Percentiles rank a stretch among this genome's conserved stretches.
These are phyloP conservation scores for Argopecten irradians DNA, from an alignment of 1,140 invertebrate genomes.

Conservation along the genomic window DNA sequence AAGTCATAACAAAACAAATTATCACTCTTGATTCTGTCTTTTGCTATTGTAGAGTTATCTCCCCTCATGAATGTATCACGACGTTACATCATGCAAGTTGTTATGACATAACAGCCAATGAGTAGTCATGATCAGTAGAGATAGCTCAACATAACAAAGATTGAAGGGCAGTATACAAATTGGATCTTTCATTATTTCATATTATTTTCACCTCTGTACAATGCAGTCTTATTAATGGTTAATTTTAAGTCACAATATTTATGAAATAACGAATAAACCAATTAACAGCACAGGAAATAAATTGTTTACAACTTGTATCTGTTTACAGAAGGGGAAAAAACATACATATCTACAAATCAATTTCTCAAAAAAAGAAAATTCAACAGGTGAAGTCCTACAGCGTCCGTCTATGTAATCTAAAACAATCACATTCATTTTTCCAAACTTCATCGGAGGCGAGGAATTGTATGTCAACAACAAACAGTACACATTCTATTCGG, in stretches of 20 bases:
- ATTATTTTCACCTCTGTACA: not conserved
- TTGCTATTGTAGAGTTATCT: too few species aligned
- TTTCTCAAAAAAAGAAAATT: not conserved
- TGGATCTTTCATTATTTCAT: not conserved
- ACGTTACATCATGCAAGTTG: too few species aligned
- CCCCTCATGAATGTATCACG: too few species aligned
- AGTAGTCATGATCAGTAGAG: too few species aligned
- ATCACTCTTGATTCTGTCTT: not conserved
- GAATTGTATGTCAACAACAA: not conserved
- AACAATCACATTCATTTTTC: not conserved
- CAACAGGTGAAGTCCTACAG: not conserved
- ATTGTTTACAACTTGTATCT: not conserved
- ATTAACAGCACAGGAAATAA: not conserved
- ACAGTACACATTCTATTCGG: not conserved
- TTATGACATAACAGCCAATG: too few species aligned
- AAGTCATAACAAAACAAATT: not conserved
- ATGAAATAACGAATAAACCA: not conserved
- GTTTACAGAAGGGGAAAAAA: not conserved
- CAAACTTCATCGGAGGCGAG: not conserved
- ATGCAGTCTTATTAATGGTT: not conserved
- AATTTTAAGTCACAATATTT: not conserved
- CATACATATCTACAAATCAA: not conserved
- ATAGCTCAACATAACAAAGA: too few species aligned
- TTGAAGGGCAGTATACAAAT: too few species aligned
- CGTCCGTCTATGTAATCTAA: not conserved